phyloP scores from a whole-genome alignment of 2,888 invertebrate species.

The Chalcis sispes region DNA sequence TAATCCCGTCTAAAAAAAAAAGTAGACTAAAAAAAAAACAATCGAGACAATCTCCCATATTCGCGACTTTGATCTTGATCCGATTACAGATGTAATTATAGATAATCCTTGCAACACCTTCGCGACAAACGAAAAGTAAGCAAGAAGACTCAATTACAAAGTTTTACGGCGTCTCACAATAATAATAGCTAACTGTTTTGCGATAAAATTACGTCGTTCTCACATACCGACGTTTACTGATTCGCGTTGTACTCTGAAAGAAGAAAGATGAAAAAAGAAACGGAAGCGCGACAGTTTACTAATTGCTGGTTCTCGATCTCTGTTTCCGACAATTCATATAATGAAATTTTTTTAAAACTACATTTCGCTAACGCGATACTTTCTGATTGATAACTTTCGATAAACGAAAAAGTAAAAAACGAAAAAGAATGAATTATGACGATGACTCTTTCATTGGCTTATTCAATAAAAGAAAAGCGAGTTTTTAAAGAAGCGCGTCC shows the following conservation, averaged over 20 bases:
- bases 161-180: conserved; percentile 12
- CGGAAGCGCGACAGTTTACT: conserved; percentile 21
- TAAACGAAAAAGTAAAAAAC: no score
- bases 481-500: no score
- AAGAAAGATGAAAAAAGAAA: not conserved
- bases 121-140: not conserved
- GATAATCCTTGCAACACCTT: conserved; percentile 11
- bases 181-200: conserved; percentile 19
- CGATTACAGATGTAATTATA: conserved; percentile 34
- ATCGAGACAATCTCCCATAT: no score
- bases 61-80: no score
- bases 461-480: no score
- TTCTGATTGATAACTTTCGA: no score
- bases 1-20: not conserved
- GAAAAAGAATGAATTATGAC: no score
- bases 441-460: no score
- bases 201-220: not conserved
- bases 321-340: no score
- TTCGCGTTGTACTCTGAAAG: not conserved
- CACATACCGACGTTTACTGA: conserved; percentile 3
- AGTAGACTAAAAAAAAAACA: not conserved
- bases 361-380: no score
- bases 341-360: no score
- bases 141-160: not conserved
- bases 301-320: conserved; percentile 11